Evolutionary conservation across 2,888 invertebrate species (phyloP), one percentile per base, ranked within the genome.

Genomic region (Hirtodrosophila cameraria): DNA sequence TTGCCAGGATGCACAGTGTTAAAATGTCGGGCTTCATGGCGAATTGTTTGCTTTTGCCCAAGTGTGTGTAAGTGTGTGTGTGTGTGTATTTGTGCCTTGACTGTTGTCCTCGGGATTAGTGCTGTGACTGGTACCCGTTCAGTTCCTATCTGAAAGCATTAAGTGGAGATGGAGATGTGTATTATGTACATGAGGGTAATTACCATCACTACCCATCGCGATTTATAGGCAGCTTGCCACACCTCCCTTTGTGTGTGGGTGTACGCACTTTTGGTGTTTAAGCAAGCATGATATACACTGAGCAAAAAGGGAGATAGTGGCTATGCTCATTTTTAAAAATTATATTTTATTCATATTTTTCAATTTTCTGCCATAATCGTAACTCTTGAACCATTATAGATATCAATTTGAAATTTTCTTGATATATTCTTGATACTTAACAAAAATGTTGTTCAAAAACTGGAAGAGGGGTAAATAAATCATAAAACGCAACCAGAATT

Each of bases 21-120:
- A 81, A 48, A 11, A 70, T 67, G 70, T 88, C 78, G 45, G 59
- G 52, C 71, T 82, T 88, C 88, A 87, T 87, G 52, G 11, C 30
- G 39, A 25, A 42, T 46, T 53, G 31, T 59, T 48, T 39, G 38
- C 41, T 30, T 30, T 42, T 9, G 18, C 55, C 20, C 36, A 35
- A n/a, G 45, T 23, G 33, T 18, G 8, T 20, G 23, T 7, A 8
- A 11, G 27, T 30, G 6, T 13, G 9, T 25, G 16, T 30, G 15
- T 41, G 39, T 48, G 20, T 61, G 53, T 36, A 30, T 66, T 54
- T 58, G 58, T 65, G 66, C 25, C 46, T 15, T 36, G 31, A 38
- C 46, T 61, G 53, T 39, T 71, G 73, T 75, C 12, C 58, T 57
- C 63, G 66, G 76, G 77, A 76, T 78, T 80, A 83, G 52, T 60